Base-by-base conservation (phyloP, 2,113 vertebrate species). In the Phoxinus phoxinus region DNA sequence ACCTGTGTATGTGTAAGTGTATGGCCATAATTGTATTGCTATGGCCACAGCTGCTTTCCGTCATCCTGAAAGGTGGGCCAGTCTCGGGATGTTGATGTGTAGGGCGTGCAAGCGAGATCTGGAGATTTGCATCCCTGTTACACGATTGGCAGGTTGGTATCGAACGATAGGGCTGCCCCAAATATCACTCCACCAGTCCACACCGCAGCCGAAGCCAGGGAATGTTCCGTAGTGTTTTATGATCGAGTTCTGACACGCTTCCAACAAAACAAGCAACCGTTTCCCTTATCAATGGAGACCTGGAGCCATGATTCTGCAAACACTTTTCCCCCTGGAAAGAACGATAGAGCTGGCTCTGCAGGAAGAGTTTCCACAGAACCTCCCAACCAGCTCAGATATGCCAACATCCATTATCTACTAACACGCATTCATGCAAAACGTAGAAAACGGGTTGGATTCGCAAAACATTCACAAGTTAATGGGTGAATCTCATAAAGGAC, bases 91-190 rank as follows among this genome's bases (percentile, higher is more conserved):
- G 87, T 87, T 86, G 90, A 87, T 91, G 87, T 44, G 35, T 81
- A 17, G 73, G 79, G 56, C 27, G 19, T 83, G 71, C 63, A 21
- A 11, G n/a, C 0, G 4, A 12, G 17, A 56, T 35, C 27, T 25
- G n/a, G 76, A 69, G 30, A 58, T 32, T 61, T 4, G 90, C 84
- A 30, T 35, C 59, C 32, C 88, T 85, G 44, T 35, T 41, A 83
- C 59, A 80, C 21, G 89, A 94, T 93, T 93, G 93, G 91, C 44
- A 87, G 85, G 81, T 37, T 46, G 69, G 56, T 61, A 89, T 92
- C 76, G 10, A 69, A 87, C 30, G 85, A 77, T 91, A 72, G 51
- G 72, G 56, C 73, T 89, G 79, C 76, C 82, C 25, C 37, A 30
- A 80, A 63, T 78, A 67, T 87, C 88, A 89, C 46, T 21, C 86